These are phyloP conservation scores for Pantherophis vulpinus DNA, from an alignment of 2,797 vertebrate genomes.

Conservation along the genomic window DNA sequence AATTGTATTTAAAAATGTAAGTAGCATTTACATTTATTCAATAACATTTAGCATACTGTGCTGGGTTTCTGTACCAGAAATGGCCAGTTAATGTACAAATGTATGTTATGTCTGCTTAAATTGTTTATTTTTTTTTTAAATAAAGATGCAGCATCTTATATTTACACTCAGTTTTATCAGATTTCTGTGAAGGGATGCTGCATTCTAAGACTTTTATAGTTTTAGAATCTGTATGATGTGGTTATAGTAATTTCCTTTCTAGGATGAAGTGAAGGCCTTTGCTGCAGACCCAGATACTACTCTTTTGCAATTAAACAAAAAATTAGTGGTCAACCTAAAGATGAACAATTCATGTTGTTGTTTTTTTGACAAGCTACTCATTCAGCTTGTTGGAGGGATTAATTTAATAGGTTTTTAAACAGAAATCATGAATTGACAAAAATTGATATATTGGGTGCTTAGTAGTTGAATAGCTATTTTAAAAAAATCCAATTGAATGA, in stretches of 20 bases:
- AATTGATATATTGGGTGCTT: constrained; percentile 80
- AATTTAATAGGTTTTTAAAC: constrained; percentile 79
- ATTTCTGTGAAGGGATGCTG: constrained; percentile 76
- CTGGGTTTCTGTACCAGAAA: constrained; percentile 85
- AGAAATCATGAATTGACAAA: constrained; percentile 79
- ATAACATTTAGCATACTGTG: constrained; percentile 78
- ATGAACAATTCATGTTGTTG: constrained; percentile 64
- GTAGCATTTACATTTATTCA: constrained; percentile 85
- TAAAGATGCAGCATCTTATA: constrained; percentile 77
- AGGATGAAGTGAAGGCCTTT: constrained; percentile 70
- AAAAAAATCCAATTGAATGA: constrained; percentile 73
- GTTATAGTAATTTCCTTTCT: constrained; percentile 69
- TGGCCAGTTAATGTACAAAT: constrained; percentile 82
- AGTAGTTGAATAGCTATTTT: constrained; percentile 86
- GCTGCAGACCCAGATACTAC: constrained; percentile 70
- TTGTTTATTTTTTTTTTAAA: constrained; percentile 77
- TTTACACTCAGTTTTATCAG: constrained; percentile 79
- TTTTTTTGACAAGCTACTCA: constrained; percentile 75
- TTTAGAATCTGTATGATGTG: constrained; percentile 70
- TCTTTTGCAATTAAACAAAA: constrained; percentile 61
- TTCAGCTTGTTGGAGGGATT: constrained; percentile 78
- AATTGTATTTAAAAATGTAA: constrained; percentile 86
- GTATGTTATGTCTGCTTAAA: constrained; percentile 83
- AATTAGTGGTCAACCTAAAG: constrained; percentile 64
- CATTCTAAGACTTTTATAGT: constrained; percentile 74